Percentiles rank a stretch among this genome's conserved stretches.
Evolutionary conservation across 2,888 invertebrate species (phyloP).

Genomic region (Micropterix aruncella): DNA sequence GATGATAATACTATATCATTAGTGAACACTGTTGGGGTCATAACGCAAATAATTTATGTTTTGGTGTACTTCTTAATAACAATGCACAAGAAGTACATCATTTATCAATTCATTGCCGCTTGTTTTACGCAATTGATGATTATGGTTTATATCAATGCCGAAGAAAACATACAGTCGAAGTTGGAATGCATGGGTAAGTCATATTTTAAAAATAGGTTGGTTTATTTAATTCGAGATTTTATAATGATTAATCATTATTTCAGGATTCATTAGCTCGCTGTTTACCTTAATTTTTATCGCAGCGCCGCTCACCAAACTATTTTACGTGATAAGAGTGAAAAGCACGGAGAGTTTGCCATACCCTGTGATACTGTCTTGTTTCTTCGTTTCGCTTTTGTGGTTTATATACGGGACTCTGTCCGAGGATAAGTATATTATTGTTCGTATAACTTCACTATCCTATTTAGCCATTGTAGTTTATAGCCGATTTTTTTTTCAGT

Average conservation of each 20-base stretch:
- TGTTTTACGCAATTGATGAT: constrained; percentile 35
- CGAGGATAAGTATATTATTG: constrained; percentile 46
- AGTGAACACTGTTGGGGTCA: constrained; percentile 62
- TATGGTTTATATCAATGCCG: constrained; percentile 42
- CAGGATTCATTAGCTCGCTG: constrained; percentile 50
- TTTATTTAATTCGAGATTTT: neutral
- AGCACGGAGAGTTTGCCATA: constrained; percentile 80
- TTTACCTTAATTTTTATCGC: constrained; percentile 71
- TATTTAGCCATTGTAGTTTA: constrained; percentile 70
- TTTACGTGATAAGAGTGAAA: constrained; percentile 66
- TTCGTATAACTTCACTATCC: too few species aligned
- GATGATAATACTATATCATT: constrained; percentile 54
- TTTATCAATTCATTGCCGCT: constrained; percentile 45
- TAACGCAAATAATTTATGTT: constrained; percentile 56
- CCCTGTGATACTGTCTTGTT: constrained; percentile 70
- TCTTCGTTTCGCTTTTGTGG: constrained; percentile 75
- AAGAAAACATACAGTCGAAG: constrained; percentile 36
- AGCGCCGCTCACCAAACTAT: constrained; percentile 64
- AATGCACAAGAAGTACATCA: constrained; percentile 48
- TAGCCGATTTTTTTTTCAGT: neutral
- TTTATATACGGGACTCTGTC: constrained; percentile 67
- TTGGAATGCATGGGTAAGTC: constrained; percentile 46
- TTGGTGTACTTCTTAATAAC: constrained; percentile 59
- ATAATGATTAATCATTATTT: constrained; percentile 14
- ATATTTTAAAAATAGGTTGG: neutral